Conservation (phyloP, 2,888 invertebrate species). For the Pyralis farinalis region DNA sequence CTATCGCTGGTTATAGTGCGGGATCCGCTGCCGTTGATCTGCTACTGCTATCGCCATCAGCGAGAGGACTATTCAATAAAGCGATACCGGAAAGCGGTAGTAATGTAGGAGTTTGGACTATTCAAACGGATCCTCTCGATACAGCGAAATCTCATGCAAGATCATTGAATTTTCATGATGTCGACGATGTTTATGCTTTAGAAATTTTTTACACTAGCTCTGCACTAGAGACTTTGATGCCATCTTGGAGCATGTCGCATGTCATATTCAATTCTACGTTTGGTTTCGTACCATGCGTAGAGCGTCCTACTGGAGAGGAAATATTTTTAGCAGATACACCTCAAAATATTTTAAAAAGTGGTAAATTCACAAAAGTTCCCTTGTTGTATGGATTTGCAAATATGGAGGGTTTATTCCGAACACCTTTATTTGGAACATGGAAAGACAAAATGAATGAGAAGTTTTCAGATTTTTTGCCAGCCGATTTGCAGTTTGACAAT, state of each 20-base stretch:
- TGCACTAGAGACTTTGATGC: neutral
- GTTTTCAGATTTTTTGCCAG: neutral
- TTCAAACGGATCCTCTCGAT: slow-evolving; percentile 18
- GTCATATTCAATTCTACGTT: slow-evolving; percentile 12
- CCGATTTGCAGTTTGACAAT: neutral
- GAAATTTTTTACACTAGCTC: slow-evolving; percentile 26
- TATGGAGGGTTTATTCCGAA: slow-evolving; percentile 6
- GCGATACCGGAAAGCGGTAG: slow-evolving; percentile 29
- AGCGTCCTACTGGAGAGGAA: slow-evolving; percentile 18
- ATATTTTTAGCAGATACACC: slow-evolving; percentile 5
- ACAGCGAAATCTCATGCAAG: slow-evolving; percentile 17
- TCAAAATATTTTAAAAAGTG: slow-evolving; percentile 7
- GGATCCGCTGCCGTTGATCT: slow-evolving; percentile 18
- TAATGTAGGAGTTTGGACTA: slow-evolving; percentile 12
- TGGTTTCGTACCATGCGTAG: slow-evolving; percentile 25
- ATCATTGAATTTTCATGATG: slow-evolving; percentile 13
- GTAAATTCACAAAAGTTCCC: slow-evolving; percentile 11
- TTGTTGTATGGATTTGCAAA: slow-evolving; percentile 5
- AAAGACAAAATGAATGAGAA: neutral
- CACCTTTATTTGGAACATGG: slow-evolving; percentile 2
- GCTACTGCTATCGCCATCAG: slow-evolving; percentile 12
- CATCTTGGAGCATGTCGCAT: no score
- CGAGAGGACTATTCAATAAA: slow-evolving; percentile 32
- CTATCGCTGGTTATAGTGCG: slow-evolving; percentile 20
- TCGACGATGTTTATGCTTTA: slow-evolving; percentile 22